Conservation (phyloP, 2,113 vertebrate species). For the Hymenochirus boettgeri region DNA sequence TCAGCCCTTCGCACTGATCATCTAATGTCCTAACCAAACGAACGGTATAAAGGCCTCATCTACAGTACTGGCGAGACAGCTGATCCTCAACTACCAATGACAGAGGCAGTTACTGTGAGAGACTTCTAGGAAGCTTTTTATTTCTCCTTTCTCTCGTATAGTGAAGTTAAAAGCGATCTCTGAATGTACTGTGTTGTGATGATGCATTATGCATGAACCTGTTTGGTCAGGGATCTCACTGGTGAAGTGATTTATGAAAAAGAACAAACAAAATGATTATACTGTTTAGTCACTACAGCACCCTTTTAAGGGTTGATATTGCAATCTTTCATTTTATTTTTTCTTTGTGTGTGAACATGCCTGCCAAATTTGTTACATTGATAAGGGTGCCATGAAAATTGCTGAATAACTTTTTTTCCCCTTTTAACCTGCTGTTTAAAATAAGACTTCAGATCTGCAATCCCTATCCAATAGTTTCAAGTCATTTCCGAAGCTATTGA, state of each 20-base stretch:
- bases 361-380: conserved; percentile 67
- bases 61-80: conserved; percentile 60
- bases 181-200: conserved; percentile 79
- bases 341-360: conserved; percentile 40
- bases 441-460: conserved; percentile 62
- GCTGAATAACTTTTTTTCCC: conserved; percentile 52
- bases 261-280: conserved; percentile 70
- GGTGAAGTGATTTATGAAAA: conserved; percentile 69
- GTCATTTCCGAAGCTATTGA: conserved; percentile 59
- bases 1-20: conserved; percentile 72
- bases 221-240: conserved; percentile 67
- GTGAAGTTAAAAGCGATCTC: conserved; percentile 68
- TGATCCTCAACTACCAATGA: conserved; percentile 66
- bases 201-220: conserved; percentile 81
- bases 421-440: conserved; percentile 53
- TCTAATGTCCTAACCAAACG: conserved; percentile 61
- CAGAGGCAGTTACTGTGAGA: conserved; percentile 79
- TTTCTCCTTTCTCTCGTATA: conserved; percentile 58
- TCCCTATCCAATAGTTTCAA: conserved; percentile 41
- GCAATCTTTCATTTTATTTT: conserved; percentile 57
- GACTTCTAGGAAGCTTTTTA: conserved; percentile 67
- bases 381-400: conserved; percentile 68
- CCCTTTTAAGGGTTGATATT: conserved; percentile 62
- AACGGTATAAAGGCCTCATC: conserved; percentile 74
- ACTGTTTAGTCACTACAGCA: conserved; percentile 67